Evolutionary conservation across 2,888 invertebrate genomes (phyloP), one percentile per base, ranked within the genome.

Genomic region (Podotricha telesiphe): DNA sequence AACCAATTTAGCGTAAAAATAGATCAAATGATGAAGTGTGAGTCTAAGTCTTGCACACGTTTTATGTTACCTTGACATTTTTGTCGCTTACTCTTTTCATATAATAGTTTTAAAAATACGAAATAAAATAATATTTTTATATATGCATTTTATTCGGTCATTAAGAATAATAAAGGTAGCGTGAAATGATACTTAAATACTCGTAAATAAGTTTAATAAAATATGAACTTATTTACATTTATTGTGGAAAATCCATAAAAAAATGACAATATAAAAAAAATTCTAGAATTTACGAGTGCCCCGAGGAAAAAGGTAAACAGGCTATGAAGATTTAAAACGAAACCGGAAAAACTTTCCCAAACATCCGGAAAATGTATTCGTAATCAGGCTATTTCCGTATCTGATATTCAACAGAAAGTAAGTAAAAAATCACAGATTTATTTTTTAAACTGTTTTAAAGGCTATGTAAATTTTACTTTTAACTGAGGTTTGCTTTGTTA

Each of bases 311-410:
- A 45, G 42, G 42, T 42, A 20, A 58, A 42, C 42, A 58, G n/a
- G 58, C 42, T n/a, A 58, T 58, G 10, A 42, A 42, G 59, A 59
- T 59, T 45, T 45, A 59, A 22, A 59, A 22, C 20, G 45, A 45
- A 45, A 45, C 22, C 59, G 45, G 59, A 59, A 59, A 56, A 45
- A 45, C 59, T 59, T 55, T 59, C 45, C 45, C n/a, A 45, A 45
- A 45, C 42, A 45, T 59, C 17, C 22, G 22, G 59, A 28, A 59
- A 59, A 59, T 59, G n/a, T 59, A 59, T 59, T 45, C n/a, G 22
- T 58, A 58, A 58, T 58, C 42, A 22, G 58, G 22, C 58, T 42
- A 42, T 58, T 58, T 58, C 58, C 58, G 58, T 58, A 15, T 42
- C 58, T 15, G 58, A 42, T 58, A 20, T 15, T 42, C 42, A 20